A percentile compares a stretch with the other conserved stretches of the same genome.
These are phyloP conservation scores for Stictocephala bisonia DNA, from an alignment of 2,888 invertebrate genomes.

Conservation along the genomic window DNA sequence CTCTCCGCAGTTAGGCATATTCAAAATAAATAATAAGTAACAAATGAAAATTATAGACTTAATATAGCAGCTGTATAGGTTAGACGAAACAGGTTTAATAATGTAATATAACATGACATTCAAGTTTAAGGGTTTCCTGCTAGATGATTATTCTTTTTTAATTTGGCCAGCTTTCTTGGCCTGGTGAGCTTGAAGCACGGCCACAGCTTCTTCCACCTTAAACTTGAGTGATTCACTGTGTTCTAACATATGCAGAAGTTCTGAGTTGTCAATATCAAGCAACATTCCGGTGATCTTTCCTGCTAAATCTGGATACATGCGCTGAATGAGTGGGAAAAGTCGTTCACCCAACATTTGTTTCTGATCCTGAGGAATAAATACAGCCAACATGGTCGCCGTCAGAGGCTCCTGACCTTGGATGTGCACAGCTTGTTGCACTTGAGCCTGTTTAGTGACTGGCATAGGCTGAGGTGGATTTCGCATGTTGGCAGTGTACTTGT, in stretches of 20 bases:
- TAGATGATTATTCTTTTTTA: constrained; percentile 54
- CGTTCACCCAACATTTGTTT: constrained; percentile 99
- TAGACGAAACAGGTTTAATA: too few species aligned
- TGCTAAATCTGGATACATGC: constrained; percentile 93
- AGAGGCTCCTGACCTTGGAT: constrained; percentile 96
- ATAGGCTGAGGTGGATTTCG: constrained; percentile 81
- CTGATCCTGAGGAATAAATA: constrained; percentile 95
- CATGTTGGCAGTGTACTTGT: constrained; percentile 92
- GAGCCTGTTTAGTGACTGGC: constrained; percentile 62
- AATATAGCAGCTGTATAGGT: too few species aligned
- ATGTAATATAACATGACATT: too few species aligned
- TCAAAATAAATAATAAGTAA: too few species aligned
- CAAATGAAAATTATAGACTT: too few species aligned
- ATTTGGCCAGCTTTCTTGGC: constrained; percentile 77
- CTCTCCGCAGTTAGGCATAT: too few species aligned
- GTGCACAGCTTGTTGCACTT: constrained; percentile 74
- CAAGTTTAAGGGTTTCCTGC: constrained; percentile 36
- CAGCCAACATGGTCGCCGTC: constrained; percentile 96
- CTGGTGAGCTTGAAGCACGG: constrained; percentile 97
- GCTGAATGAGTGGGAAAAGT: constrained; percentile 95
- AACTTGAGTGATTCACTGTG: constrained; percentile 95
- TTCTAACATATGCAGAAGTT: constrained; percentile 97
- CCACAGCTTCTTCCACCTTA: constrained; percentile 98
- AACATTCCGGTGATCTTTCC: constrained; percentile 99
- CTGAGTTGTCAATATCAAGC: constrained; percentile 98